Evolutionary conservation across 2,113 vertebrate genomes (phyloP), one percentile per base, ranked within the genome.

Genomic region (Lasiurus borealis): DNA sequence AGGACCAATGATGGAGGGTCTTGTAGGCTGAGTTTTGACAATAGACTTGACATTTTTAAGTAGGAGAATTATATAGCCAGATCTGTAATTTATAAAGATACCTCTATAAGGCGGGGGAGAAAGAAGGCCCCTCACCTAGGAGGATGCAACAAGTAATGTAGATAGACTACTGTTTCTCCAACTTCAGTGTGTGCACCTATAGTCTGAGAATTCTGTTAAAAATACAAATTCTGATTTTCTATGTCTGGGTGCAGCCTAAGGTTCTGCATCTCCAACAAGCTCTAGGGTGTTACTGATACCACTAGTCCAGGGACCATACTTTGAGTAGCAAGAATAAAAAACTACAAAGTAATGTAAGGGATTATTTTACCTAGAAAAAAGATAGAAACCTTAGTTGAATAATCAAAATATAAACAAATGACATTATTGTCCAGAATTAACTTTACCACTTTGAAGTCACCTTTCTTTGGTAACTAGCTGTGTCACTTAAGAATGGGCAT

Each of bases 11-110:
- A 62, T 10, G 50, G 48, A 83, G 19, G 50, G 8, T 14, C 68
- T 36, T 36, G 25, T 29, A 54, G 69, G 50, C 36, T 1, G 13
- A 25, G 40, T 59, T 73, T 7, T n/a, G 23, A 25, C 29, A 78
- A 54, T 18, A 31, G 25, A 85, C 40, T 40, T 87, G 25, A 10
- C 16, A 34, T 36, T 88, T 90, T 59, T 62, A 78, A 72, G 14
- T 19, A 76, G 57, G 31, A 69, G 44, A 94, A 85, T 93, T 77
- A 40, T 5, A 44, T 85, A 62, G 94, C 7, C 48, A 89, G 73
- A 31, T 54, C 54, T 66, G 3, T 64, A 75, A 69, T 72, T 91
- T 77, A 78, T n/a, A 85, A 66, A 84, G n/a, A n/a, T 59, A 16
- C 14, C 25, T 52, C 27, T 18, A 9, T 18, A 46, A 52, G 31